Evolutionary conservation across 2,888 invertebrate species (phyloP), one percentile per base, ranked within the genome.

Genomic region (Mesochorus sp.): DNA sequence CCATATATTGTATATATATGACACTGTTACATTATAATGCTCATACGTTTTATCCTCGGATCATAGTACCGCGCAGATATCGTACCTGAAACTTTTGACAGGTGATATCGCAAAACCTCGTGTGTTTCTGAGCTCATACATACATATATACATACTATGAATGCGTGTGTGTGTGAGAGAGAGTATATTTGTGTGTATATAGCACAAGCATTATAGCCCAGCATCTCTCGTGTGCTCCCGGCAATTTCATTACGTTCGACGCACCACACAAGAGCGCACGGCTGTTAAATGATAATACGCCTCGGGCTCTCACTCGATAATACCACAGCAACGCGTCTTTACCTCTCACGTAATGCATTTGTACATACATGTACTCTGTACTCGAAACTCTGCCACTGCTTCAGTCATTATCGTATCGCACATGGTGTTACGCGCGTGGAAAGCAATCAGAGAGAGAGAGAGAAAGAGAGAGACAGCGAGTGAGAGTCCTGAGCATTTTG

Each of bases 171-270:
- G 39, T 2, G n/a, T n/a, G n/a, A n/a, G n/a, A n/a, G n/a, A n/a
- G n/a, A n/a, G n/a, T n/a, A n/a, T n/a, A n/a, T n/a, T n/a, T n/a
- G n/a, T 19, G 21, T 19, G 19, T 66, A 17, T 10, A 26, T 51
- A 37, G 26, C 17, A 12, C 24, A 37, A 19, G 5, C 19, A 47
- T 47, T n/a, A n/a, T n/a, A n/a, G n/a, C n/a, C n/a, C n/a, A n/a
- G n/a, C 28, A 24, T 28, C 24, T 66, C 51, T 49, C 49, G 21
- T 37, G 37, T 14, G 24, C 31, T 47, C 47, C 26, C 67, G 76
- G 53, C 81, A 80, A 85, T 82, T 75, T 80, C 67, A 80, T 84
- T 82, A 81, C 76, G 57, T 76, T 67, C 67, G 76, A 59, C 74
- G 37, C 34, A 34, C 51, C 26, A 44, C 28, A 26, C 49, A 37